Evolutionary conservation across 2,113 vertebrate genomes (phyloP).

Genomic region (Epinephelus moara): DNA sequence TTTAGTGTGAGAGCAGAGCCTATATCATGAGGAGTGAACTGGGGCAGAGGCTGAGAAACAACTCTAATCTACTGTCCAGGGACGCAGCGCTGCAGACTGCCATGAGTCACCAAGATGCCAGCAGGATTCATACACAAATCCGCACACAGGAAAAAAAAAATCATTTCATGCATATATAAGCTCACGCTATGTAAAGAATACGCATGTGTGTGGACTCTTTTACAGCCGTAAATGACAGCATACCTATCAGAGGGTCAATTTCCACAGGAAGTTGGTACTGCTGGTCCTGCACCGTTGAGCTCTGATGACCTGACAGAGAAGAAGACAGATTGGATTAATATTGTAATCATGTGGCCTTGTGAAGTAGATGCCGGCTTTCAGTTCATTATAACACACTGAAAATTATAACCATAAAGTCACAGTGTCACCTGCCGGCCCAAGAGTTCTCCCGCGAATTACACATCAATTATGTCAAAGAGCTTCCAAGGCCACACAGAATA

Average conservation of each 20-base stretch:
- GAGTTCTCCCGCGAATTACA: conserved; percentile 33
- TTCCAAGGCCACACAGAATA: conserved; percentile 1
- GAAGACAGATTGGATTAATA: conserved; percentile 77
- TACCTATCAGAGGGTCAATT: conserved; percentile 99
- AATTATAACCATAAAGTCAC: conserved; percentile 66
- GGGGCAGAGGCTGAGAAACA: conserved; percentile 93
- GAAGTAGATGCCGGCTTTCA: conserved; percentile 40
- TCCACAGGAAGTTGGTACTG: conserved; percentile 99
- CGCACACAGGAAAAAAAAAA: conserved; percentile 26
- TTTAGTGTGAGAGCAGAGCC: conserved; percentile 94
- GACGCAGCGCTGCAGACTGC: conserved; percentile 48
- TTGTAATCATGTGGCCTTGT: conserved; percentile 69
- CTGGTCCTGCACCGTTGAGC: conserved; percentile 94
- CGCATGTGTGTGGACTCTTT: conserved; percentile 2
- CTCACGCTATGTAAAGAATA: conserved; percentile 2
- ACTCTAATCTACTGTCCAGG: conserved; percentile 80
- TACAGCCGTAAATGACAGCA: conserved; percentile 83
- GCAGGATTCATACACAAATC: conserved; percentile 60
- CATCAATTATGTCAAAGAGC: conserved; percentile 38
- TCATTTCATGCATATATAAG: conserved; percentile 44
- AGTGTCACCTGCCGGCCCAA: conserved; percentile 33
- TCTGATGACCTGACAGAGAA: conserved; percentile 94
- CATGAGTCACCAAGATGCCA: conserved; percentile 67
- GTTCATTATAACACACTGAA: conserved; percentile 61
- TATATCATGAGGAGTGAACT: conserved; percentile 93